Percentiles rank a stretch among this genome's conserved stretches.
These are phyloP conservation scores for Cinclus mexicanus DNA, from an alignment of 2,113 vertebrate species.

Conservation along the genomic window DNA sequence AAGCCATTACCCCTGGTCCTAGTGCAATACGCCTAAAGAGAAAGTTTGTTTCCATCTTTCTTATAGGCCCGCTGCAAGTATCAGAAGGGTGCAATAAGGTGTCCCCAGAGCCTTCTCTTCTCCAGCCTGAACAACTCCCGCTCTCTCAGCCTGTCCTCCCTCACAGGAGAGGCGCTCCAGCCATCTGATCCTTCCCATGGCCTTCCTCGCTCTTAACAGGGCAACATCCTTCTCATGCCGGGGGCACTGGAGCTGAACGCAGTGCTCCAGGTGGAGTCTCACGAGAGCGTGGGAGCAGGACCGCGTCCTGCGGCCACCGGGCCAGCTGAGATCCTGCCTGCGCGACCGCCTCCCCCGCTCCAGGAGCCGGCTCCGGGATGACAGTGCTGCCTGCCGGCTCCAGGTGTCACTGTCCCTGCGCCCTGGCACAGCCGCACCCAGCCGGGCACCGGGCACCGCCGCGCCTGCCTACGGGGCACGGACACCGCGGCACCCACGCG, in stretches of 20 bases:
- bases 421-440: rapidly evolving
- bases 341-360: too few species aligned
- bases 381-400: background rate
- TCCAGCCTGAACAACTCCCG: background rate
- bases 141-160: background rate
- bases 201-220: background rate
- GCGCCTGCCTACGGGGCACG: rapidly evolving
- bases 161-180: background rate
- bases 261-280: background rate
- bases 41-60: background rate
- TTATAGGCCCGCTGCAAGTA: background rate
- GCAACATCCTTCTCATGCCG: background rate
- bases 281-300: background rate
- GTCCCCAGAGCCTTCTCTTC: background rate
- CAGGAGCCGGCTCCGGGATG: rapidly evolving
- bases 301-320: rapidly evolving
- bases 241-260: background rate
- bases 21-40: rapidly evolving
- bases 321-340: rapidly evolving
- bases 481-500: background rate
- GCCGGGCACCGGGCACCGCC: background rate
- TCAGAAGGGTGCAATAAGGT: background rate
- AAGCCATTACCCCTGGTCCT: background rate
- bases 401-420: slow-evolving; percentile 25
- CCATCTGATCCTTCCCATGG: background rate